phyloP scores from a whole-genome alignment of 2,113 vertebrate species.

The Tragelaphus scriptus region DNA sequence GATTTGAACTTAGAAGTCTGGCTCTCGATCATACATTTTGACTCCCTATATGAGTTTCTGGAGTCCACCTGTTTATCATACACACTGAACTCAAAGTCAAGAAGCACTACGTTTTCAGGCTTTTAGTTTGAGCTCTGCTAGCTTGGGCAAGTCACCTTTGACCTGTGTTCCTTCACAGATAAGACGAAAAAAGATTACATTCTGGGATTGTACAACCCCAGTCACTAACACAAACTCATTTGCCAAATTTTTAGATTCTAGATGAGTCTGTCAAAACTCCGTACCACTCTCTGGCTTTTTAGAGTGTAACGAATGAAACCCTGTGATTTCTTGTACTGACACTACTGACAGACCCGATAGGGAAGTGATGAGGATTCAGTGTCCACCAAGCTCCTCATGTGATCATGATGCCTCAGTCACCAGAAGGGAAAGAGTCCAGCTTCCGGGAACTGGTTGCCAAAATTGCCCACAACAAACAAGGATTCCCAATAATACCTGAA shows the following conservation, averaged over 20 bases:
- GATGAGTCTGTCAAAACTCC: not conserved
- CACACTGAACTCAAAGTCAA: not conserved
- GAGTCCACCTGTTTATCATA: not conserved
- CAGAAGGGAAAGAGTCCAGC: not conserved
- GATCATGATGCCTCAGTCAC: not conserved
- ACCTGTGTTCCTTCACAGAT: not conserved
- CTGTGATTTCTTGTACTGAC: not conserved
- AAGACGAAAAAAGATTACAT: not conserved
- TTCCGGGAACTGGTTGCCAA: not conserved
- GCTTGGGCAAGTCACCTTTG: not conserved
- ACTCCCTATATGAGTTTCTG: not conserved
- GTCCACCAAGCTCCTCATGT: not conserved
- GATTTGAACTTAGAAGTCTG: slow-evolving; percentile 1
- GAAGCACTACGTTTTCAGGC: not conserved
- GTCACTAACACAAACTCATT: not conserved
- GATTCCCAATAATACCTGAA: not conserved
- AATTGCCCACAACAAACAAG: not conserved
- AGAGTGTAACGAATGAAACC: not conserved
- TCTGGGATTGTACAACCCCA: not conserved
- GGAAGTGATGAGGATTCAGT: not conserved
- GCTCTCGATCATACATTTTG: not conserved
- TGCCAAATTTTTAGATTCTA: not conserved
- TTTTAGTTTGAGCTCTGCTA: not conserved
- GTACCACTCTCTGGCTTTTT: not conserved
- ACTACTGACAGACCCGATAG: not conserved